Percentiles rank a stretch among this genome's conserved stretches.
These are phyloP conservation scores for Zaprionus kolodkinae DNA, from an alignment of 1,140 invertebrate species.

Conservation along the genomic window DNA sequence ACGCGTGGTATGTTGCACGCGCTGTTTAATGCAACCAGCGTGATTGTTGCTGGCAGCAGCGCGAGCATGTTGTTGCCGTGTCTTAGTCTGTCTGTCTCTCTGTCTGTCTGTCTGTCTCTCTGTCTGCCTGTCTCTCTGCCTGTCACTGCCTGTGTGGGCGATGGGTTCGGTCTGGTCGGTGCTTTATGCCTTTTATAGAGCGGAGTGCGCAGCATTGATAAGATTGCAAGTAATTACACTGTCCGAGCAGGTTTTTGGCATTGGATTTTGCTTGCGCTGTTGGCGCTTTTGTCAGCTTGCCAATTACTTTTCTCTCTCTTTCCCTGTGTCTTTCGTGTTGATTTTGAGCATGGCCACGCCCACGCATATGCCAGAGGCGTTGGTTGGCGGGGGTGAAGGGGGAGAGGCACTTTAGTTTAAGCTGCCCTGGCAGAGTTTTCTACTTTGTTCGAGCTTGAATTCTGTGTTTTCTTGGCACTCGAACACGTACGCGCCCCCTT, in stretches of 20 bases:
- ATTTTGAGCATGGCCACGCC: slow-evolving; percentile 1
- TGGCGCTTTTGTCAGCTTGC: slow-evolving; percentile 45
- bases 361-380: slow-evolving; percentile 15
- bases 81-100: background rate
- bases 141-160: no score
- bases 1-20: slow-evolving; percentile 26
- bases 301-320: slow-evolving; percentile 35
- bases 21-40: slow-evolving; percentile 12
- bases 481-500: slow-evolving; percentile 63
- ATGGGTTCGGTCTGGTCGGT: background rate
- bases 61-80: slow-evolving; percentile 25
- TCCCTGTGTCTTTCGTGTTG: background rate
- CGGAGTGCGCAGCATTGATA: slow-evolving; percentile 27
- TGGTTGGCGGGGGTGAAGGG: background rate
- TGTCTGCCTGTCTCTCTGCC: background rate
- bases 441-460: slow-evolving; percentile 8
- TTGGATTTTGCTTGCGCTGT: slow-evolving; percentile 27
- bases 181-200: slow-evolving; percentile 25
- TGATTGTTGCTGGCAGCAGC: slow-evolving; percentile 15
- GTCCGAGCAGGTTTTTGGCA: slow-evolving; percentile 31
- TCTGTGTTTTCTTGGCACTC: slow-evolving; percentile 65
- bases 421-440: slow-evolving; percentile 26
- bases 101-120: background rate
- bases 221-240: slow-evolving; percentile 54
- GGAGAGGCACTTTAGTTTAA: slow-evolving; percentile 16